Conservation (phyloP, 2,113 vertebrate genomes). For the Eulacestoma nigropectus region DNA sequence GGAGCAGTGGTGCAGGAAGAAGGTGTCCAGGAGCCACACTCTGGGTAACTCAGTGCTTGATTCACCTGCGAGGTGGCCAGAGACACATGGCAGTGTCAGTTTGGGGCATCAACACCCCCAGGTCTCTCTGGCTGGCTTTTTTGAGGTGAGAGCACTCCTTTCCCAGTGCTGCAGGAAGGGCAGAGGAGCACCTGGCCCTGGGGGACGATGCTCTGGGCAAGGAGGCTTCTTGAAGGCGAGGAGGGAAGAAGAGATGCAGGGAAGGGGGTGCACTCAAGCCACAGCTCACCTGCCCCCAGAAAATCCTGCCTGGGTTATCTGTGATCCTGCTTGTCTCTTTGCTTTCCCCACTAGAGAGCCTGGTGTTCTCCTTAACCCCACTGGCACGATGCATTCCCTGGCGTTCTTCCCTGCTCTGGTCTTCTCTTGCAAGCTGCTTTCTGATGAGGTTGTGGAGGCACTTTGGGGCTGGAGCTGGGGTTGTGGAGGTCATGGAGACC, state of each 20-base stretch:
- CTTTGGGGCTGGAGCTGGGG: neutral
- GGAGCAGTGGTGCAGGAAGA: neutral
- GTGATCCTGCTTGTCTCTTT: neutral
- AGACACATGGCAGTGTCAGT: accelerated
- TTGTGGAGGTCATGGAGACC: neutral
- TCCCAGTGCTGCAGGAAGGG: neutral
- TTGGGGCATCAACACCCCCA: neutral
- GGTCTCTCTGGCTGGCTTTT: neutral
- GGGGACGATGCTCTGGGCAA: accelerated
- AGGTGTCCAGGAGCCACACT: neutral
- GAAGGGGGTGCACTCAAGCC: neutral
- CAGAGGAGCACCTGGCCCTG: accelerated
- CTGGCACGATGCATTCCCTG: neutral
- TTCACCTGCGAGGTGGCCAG: accelerated
- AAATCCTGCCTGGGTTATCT: neutral
- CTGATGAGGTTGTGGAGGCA: neutral
- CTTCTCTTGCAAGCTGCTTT: neutral
- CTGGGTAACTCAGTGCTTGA: neutral
- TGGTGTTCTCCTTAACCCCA: neutral
- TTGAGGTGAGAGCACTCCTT: neutral
- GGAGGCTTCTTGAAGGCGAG: neutral
- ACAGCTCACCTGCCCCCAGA: neutral
- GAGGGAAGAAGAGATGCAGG: neutral
- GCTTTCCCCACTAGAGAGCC: neutral
- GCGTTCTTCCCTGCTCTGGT: neutral